Evolutionary conservation across 1,140 invertebrate species (phyloP).

Genomic region (Hetaerina americana): DNA sequence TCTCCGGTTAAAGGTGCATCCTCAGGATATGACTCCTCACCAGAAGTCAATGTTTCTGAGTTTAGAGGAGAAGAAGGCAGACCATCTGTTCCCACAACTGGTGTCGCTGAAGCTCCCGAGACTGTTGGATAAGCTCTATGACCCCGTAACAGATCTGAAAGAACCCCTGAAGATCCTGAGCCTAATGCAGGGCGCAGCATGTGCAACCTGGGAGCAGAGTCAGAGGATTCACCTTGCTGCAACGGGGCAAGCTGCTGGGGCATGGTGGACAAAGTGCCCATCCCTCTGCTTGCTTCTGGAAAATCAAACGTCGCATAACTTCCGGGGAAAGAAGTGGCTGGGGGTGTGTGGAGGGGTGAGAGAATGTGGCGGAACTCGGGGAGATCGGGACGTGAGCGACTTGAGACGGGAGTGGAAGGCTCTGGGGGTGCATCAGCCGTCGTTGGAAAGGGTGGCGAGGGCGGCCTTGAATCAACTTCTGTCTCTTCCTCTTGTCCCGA

Average conservation of each 20-base stretch:
- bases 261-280: background rate
- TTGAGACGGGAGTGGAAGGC: background rate
- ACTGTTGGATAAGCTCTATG: background rate
- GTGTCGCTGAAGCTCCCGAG: background rate
- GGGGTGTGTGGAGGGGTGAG: background rate
- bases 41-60: conserved; percentile 7
- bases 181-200: background rate
- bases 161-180: background rate
- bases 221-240: background rate
- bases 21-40: conserved; percentile 11
- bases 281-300: background rate
- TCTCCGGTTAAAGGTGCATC: conserved; percentile 14
- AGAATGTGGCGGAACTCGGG: background rate
- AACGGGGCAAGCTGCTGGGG: background rate
- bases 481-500: background rate
- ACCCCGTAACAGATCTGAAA: background rate
- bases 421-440: background rate
- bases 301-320: background rate
- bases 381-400: background rate
- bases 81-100: conserved; percentile 6
- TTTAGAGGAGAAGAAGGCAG: conserved; percentile 7
- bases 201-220: background rate
- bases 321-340: background rate
- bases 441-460: background rate
- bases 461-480: background rate